Evolutionary conservation across 2,888 invertebrate genomes (phyloP).

Genomic region (Melipona beecheii): DNA sequence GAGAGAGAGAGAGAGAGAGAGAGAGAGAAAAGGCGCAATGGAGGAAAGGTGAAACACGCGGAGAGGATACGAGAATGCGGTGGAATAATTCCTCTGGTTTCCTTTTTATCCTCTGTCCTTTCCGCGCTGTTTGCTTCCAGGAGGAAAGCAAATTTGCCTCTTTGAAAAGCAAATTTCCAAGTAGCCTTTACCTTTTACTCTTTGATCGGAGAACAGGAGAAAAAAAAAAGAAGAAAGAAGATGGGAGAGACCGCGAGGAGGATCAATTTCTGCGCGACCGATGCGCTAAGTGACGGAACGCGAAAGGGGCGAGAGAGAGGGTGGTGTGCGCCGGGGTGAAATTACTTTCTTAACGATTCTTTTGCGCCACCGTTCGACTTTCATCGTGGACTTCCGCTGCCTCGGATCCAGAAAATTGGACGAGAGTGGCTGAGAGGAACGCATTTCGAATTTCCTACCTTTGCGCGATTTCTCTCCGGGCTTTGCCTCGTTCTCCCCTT

Average conservation of each 20-base stretch:
- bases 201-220: conserved; percentile 14
- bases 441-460: not conserved
- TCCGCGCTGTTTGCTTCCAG: not conserved
- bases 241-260: not conserved
- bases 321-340: conserved; percentile 2
- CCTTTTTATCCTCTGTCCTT: not conserved
- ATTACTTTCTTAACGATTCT: conserved; percentile 25
- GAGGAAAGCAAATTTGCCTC: not conserved
- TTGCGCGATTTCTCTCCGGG: not conserved
- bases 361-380: not conserved
- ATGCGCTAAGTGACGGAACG: conserved; percentile 16
- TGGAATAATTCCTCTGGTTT: not conserved
- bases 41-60: not conserved
- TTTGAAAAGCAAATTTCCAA: conserved; percentile 23
- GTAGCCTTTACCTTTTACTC: conserved; percentile 24
- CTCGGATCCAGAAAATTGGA: not conserved
- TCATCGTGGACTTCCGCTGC: not conserved
- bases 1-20: not conserved
- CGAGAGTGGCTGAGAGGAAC: not conserved
- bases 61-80: not conserved
- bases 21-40: not conserved
- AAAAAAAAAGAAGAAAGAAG: too few species aligned
- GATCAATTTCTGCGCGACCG: conserved; percentile 17
- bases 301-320: not conserved
- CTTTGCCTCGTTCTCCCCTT: not conserved